A percentile compares a stretch with the other conserved stretches of the same genome.
phyloP scores from a whole-genome alignment of 2,888 invertebrate species.

The Ichneumoninae sp. region DNA sequence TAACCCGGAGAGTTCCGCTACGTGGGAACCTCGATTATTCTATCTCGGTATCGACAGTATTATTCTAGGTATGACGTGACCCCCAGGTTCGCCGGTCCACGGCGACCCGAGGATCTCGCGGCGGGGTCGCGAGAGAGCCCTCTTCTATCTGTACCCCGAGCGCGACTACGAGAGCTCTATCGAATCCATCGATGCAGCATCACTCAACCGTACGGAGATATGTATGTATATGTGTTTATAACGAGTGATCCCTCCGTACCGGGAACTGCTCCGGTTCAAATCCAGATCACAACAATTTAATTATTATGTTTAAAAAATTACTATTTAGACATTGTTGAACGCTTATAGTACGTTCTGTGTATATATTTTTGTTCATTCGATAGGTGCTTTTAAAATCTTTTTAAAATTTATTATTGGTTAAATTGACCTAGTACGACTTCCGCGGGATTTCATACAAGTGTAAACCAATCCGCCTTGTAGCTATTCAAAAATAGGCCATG shows the following conservation, averaged over 20 bases:
- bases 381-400: background rate
- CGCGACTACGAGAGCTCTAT: conserved; percentile 2
- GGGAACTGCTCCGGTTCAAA: background rate
- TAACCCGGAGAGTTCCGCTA: conserved; percentile 42
- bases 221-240: background rate
- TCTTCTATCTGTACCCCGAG: background rate
- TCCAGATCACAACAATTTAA: background rate
- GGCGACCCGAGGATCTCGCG: conserved; percentile 49
- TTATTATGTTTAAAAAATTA: background rate
- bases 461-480: background rate
- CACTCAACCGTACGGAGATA: background rate
- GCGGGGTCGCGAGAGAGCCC: conserved; percentile 43
- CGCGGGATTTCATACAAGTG: background rate
- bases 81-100: conserved; percentile 57
- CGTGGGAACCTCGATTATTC: conserved; percentile 66
- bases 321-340: background rate
- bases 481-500: background rate
- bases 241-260: background rate
- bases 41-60: conserved; percentile 64
- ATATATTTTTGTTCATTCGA: background rate
- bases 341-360: background rate
- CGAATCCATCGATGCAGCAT: conserved; percentile 6
- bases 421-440: background rate
- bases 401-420: background rate
- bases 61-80: conserved; percentile 67